These are phyloP conservation scores for Lepidonotus clava DNA, from an alignment of 2,888 invertebrate genomes.

Conservation along the genomic window DNA sequence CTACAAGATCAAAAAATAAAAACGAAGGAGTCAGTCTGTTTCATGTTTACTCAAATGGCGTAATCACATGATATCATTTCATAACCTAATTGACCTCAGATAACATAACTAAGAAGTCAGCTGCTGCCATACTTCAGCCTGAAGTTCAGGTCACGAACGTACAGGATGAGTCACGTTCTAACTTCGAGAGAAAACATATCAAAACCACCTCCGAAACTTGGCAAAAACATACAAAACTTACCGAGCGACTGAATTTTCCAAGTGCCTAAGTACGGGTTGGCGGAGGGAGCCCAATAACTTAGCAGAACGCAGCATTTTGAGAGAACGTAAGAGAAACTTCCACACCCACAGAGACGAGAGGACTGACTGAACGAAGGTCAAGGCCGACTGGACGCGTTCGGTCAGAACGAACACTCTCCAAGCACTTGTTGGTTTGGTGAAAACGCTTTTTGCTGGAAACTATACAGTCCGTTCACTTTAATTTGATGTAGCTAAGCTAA, in stretches of 20 bases:
- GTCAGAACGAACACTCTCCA: no score
- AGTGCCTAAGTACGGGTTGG: neutral
- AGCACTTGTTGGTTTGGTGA: no score
- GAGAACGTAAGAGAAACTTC: neutral
- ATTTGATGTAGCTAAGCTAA: no score
- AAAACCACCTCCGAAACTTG: neutral
- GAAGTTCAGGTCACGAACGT: neutral
- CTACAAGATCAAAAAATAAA: no score
- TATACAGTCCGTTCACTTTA: no score
- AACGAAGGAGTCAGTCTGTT: no score
- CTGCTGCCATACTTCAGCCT: neutral
- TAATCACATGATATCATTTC: neutral
- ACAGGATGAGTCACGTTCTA: neutral
- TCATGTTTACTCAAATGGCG: neutral
- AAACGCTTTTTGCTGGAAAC: no score
- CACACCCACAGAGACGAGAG: neutral
- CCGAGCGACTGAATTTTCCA: slow-evolving; percentile 5
- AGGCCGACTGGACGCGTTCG: neutral
- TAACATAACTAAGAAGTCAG: neutral
- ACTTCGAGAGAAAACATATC: neutral
- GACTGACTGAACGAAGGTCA: neutral
- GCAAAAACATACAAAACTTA: slow-evolving; percentile 1
- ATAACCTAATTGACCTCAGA: neutral
- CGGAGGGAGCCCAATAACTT: slow-evolving; percentile 11
- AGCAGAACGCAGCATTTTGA: slow-evolving; percentile 46